Conservation (phyloP, 2,113 vertebrate genomes). For the Martes martes region DNA sequence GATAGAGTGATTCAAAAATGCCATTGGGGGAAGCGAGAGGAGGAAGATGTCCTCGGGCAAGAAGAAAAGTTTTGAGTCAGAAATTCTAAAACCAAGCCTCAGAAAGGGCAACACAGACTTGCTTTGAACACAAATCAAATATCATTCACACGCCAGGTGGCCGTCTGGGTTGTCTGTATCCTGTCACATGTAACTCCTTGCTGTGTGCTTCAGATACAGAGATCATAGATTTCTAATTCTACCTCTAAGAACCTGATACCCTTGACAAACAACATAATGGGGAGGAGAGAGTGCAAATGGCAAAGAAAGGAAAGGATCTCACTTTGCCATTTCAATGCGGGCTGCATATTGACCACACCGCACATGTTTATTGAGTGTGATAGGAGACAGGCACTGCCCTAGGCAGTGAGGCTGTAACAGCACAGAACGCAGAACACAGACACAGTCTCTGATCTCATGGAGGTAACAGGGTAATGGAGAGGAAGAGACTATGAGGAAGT, state of each 20-base stretch:
- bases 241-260: neutral
- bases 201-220: neutral
- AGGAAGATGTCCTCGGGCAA: neutral
- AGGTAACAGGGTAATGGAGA: neutral
- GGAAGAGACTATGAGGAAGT: neutral
- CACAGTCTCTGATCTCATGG: neutral
- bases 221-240: neutral
- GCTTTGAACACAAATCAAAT: neutral
- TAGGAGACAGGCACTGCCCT: neutral
- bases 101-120: neutral
- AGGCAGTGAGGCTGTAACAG: rapidly evolving
- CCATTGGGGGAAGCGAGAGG: neutral
- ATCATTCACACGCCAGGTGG: neutral
- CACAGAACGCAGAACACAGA: neutral
- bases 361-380: neutral
- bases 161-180: neutral
- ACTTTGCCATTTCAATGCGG: neutral
- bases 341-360: neutral
- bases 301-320: neutral
- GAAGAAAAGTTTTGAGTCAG: neutral
- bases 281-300: neutral
- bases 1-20: neutral
- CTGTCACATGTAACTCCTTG: neutral
- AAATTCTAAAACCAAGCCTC: conserved; percentile 18
- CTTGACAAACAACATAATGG: neutral